Percentiles rank a stretch among this genome's conserved stretches.
These are phyloP conservation scores for Imbricaverruca yamaguchii DNA, from an alignment of 2,888 invertebrate genomes.

Conservation along the genomic window DNA sequence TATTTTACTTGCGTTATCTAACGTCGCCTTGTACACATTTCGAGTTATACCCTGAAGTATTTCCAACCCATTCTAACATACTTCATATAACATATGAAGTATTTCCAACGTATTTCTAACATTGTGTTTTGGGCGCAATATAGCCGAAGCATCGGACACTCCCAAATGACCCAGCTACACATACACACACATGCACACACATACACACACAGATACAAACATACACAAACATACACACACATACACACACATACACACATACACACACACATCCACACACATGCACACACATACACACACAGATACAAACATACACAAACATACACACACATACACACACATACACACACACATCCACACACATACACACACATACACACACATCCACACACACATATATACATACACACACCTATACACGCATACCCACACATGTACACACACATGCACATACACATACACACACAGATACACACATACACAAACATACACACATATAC, in stretches of 20 bases:
- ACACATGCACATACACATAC: not conserved
- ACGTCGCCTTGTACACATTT: too few relatives aligned
- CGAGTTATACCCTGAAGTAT: too few relatives aligned
- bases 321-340: constrained; percentile 19
- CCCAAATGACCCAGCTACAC: too few relatives aligned
- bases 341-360: constrained; percentile 2
- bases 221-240: not conserved
- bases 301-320: not conserved
- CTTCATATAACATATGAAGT: too few relatives aligned
- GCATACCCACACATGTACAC: too few relatives aligned
- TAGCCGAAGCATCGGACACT: too few relatives aligned
- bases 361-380: too few relatives aligned
- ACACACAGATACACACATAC: not conserved
- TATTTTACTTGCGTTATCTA: too few relatives aligned
- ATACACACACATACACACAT: too few relatives aligned
- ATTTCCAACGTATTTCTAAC: too few relatives aligned
- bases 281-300: constrained; percentile 4
- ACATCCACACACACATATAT: not conserved
- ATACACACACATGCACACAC: not conserved
- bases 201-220: constrained; percentile 17
- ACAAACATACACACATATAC: constrained; percentile 2
- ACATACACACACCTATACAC: constrained; percentile 22
- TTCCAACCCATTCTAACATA: too few relatives aligned
- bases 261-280: constrained; percentile 18
- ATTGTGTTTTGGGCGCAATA: too few relatives aligned